Conservation (phyloP, 2,888 invertebrate species). For the Phengaris alcon region DNA sequence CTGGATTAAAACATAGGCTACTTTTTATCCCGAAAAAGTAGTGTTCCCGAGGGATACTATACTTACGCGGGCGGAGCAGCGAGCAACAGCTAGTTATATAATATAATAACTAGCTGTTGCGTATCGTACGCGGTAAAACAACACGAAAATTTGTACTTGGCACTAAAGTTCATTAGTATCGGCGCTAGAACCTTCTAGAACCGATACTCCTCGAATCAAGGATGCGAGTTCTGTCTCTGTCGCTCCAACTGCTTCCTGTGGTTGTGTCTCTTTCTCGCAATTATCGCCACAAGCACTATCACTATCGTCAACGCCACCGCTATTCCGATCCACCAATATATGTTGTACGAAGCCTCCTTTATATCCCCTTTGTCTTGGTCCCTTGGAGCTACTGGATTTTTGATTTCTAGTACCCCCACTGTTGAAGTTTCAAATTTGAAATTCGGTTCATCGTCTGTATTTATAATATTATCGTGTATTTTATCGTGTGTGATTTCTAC, state of each 20-base stretch:
- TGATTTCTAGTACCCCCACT: slow-evolving; percentile 69
- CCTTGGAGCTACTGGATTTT: slow-evolving; percentile 59
- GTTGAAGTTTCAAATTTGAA: slow-evolving; percentile 68
- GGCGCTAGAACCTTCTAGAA: slow-evolving; percentile 62
- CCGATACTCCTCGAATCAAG: slow-evolving; percentile 78
- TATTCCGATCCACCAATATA: slow-evolving; percentile 75
- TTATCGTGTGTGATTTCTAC: slow-evolving; percentile 41
- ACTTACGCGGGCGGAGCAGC: too few species aligned
- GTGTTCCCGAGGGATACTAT: too few species aligned
- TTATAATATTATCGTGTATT: slow-evolving; percentile 57
- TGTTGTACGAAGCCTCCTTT: slow-evolving; percentile 69
- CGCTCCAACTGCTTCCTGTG: slow-evolving; percentile 72
- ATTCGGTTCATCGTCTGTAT: slow-evolving; percentile 55
- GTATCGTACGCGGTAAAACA: slow-evolving; percentile 28
- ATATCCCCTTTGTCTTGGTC: slow-evolving; percentile 52
- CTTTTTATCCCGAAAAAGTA: too few species aligned
- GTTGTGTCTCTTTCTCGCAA: slow-evolving; percentile 72
- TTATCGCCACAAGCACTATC: slow-evolving; percentile 64
- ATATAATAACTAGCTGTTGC: too few species aligned
- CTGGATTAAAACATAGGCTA: too few species aligned
- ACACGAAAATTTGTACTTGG: slow-evolving; percentile 44
- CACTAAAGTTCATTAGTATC: slow-evolving; percentile 58
- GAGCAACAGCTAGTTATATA: too few species aligned
- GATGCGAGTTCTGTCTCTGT: slow-evolving; percentile 66
- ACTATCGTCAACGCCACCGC: slow-evolving; percentile 66